Percentiles rank a stretch among this genome's conserved stretches.
These are phyloP conservation scores for Exocentrus adspersus DNA, from an alignment of 2,888 invertebrate species.

Conservation along the genomic window DNA sequence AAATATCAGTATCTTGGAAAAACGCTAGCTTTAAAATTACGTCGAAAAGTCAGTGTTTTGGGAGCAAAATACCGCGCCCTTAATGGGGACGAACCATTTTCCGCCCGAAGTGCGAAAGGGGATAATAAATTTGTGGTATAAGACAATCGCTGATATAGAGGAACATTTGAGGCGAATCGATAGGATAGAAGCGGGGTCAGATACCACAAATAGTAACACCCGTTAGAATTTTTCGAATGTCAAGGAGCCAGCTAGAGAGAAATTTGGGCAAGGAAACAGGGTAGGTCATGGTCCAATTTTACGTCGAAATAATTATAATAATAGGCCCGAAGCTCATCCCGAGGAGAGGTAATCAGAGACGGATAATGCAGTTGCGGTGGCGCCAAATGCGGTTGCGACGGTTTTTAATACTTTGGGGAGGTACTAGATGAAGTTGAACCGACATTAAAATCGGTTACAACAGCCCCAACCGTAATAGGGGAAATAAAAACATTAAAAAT, in stretches of 20 bases:
- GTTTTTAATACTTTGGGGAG: background rate
- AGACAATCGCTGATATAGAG: constrained; percentile 27
- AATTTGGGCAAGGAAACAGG: constrained; percentile 24
- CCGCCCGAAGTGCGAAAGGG: constrained; percentile 27
- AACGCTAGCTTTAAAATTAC: no score
- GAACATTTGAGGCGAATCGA: constrained; percentile 25
- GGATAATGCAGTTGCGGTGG: background rate
- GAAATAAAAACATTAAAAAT: background rate
- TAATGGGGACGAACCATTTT: constrained; percentile 24
- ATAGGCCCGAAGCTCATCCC: background rate
- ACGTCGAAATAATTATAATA: background rate
- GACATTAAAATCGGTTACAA: background rate
- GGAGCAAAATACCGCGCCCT: no score
- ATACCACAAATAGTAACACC: no score
- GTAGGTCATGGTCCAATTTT: background rate
- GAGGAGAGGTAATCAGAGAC: background rate
- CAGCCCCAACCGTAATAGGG: background rate
- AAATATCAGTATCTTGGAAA: no score
- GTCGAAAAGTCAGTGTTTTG: no score
- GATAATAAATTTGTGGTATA: constrained; percentile 21
- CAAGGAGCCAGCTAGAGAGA: no score
- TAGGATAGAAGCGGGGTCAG: constrained; percentile 5
- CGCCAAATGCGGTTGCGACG: background rate
- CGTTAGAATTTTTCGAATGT: no score
- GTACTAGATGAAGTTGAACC: background rate